These are phyloP conservation scores for Pectinophora gossypiella DNA, from an alignment of 1,140 invertebrate genomes.

Conservation along the genomic window DNA sequence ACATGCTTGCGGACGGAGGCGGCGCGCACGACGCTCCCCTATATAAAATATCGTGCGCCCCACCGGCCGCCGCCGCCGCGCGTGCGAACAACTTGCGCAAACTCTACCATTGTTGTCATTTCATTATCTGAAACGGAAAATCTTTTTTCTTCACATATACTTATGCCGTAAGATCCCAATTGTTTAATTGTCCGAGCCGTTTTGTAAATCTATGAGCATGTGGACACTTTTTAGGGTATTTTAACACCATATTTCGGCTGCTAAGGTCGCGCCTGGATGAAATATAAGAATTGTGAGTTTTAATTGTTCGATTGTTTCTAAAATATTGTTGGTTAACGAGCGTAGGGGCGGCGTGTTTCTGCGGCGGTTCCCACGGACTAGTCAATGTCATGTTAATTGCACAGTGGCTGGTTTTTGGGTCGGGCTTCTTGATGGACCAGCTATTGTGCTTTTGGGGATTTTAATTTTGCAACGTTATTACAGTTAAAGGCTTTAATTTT, in stretches of 20 bases:
- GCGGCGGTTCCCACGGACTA: conserved; percentile 16
- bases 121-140: conserved; percentile 74
- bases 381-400: conserved; percentile 25
- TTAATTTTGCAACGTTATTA: not conserved
- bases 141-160: conserved; percentile 62
- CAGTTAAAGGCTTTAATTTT: not conserved
- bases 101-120: conserved; percentile 67
- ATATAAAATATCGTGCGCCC: conserved; percentile 73
- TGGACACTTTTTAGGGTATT: conserved; percentile 25
- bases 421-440: conserved; percentile 2
- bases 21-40: conserved; percentile 44
- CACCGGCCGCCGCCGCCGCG: conserved; percentile 60
- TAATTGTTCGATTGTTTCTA: conserved; percentile 26
- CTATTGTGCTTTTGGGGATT: conserved; percentile 14
- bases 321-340: conserved; percentile 26
- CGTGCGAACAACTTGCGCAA: conserved; percentile 69
- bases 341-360: conserved; percentile 1
- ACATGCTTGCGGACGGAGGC: conserved; percentile 61
- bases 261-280: conserved; percentile 13
- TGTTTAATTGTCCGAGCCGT: conserved; percentile 60
- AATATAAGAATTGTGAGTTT: conserved; percentile 13
- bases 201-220: conserved; percentile 35
- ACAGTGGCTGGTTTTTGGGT: conserved; percentile 7
- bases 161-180: conserved; percentile 54
- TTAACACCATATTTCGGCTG: not conserved